Evolutionary conservation across 2,113 vertebrate species (phyloP), one percentile per base, ranked within the genome.

Genomic region (Junco hyemalis): DNA sequence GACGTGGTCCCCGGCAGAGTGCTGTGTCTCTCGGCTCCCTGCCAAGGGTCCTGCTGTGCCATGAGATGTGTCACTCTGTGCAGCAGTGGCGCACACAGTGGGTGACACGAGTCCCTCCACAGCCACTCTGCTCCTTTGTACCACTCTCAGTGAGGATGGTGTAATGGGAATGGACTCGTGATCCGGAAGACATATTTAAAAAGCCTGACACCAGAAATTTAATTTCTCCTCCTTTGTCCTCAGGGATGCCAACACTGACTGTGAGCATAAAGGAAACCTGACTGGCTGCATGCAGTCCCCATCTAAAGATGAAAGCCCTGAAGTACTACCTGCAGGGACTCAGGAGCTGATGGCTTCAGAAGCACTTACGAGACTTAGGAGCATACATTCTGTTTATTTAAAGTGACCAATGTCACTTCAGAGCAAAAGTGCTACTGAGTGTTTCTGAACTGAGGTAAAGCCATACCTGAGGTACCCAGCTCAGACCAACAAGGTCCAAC

Each of bases 41-140:
- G 7, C 53, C 0, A 2, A 36, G 33, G 60, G 53, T 42, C 24
- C 56, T 2, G 2, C 10, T 0, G 0, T 9, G 29, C 44, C 51
- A 2, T 2, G 0, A 29, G 47, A 20, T 3, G 0, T 4, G 60
- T 53, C 74, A 12, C 35, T 48, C 72, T 59, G 56, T 3, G 5
- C 40, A 48, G 42, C 33, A 14, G 72, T 0, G 3, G 9, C n/a
- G 47, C 26, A 22, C 3, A 3, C 16, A 6, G 44, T 25, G 31
- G 19, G 35, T 18, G 6, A 38, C 88, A 81, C 0, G 1, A 74
- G 56, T 29, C 56, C 51, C 73, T 70, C 57, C 71, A 28, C 6
- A 15, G 44, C 54, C n/a, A 6, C 40, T 50, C 76, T 73, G 51
- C 33, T 66, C 19, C 38, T 66, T 78, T 36, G 14, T 12, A 23